Conservation (phyloP, 2,888 invertebrate species). For the Oxystoma pomonae region DNA sequence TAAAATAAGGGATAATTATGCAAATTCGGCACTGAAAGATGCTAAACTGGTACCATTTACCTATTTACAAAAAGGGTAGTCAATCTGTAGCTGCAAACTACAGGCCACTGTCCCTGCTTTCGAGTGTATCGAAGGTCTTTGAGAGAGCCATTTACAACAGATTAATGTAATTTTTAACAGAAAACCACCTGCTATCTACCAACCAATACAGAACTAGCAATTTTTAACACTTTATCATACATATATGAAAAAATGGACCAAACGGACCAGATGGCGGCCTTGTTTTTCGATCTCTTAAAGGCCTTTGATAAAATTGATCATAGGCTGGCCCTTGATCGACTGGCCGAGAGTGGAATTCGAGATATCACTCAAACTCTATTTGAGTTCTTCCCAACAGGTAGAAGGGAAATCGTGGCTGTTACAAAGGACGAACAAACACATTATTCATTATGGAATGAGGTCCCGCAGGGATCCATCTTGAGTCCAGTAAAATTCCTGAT, state of each 20-base stretch:
- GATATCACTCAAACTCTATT: background rate
- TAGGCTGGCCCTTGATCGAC: background rate
- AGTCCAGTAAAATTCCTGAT: background rate
- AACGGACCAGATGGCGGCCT: background rate
- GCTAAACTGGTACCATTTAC: constrained; percentile 1
- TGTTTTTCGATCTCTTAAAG: background rate
- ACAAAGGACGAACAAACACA: background rate
- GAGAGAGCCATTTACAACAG: constrained; percentile 1
- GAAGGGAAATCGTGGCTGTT: background rate
- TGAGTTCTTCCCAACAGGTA: background rate
- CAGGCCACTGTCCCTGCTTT: background rate
- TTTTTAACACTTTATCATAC: background rate
- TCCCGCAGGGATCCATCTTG: background rate
- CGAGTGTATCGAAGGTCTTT: constrained; percentile 1
- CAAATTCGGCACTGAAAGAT: background rate
- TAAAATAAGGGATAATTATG: too few species aligned
- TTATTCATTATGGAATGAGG: background rate
- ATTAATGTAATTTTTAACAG: background rate
- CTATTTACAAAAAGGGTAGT: background rate
- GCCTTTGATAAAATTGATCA: background rate
- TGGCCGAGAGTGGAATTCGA: background rate
- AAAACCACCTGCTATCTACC: background rate
- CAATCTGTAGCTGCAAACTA: background rate
- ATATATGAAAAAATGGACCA: background rate
- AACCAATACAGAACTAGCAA: background rate